phyloP scores from a whole-genome alignment of 2,113 vertebrate species.

The Myiozetetes cayanensis region DNA sequence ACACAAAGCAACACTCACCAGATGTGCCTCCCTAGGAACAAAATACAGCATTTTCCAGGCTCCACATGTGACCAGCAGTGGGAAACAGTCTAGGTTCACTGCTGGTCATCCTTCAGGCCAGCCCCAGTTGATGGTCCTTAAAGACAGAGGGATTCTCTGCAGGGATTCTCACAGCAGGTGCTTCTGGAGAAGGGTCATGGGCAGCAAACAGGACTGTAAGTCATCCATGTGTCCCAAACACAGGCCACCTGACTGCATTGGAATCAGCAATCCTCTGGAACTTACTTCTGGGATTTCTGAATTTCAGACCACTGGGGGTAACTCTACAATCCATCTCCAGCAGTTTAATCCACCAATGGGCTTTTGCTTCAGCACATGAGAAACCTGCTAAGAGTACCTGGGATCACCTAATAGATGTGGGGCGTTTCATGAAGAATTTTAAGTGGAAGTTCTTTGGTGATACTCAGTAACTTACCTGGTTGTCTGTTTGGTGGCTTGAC shows the following conservation, averaged over 20 bases:
- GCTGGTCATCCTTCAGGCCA: neutral
- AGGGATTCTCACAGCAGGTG: neutral
- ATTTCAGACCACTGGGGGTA: neutral
- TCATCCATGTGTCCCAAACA: neutral
- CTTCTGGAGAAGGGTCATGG: neutral
- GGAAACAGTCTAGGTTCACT: neutral
- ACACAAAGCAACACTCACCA: neutral
- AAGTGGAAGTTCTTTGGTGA: neutral
- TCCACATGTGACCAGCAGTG: neutral
- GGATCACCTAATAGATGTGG: neutral
- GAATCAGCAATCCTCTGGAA: neutral
- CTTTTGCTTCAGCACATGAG: neutral
- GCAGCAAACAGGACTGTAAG: too few relatives aligned
- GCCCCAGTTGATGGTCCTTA: neutral
- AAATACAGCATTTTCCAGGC: neutral
- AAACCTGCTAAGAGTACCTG: neutral
- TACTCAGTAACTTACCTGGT: neutral
- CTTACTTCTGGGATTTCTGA: neutral
- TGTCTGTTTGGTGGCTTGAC: neutral
- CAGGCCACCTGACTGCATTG: neutral
- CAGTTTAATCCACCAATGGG: neutral
- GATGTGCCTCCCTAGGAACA: neutral
- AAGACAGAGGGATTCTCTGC: neutral
- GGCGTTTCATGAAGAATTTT: neutral
- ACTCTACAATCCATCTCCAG: neutral